These are phyloP conservation scores for Bufo gargarizans DNA, from an alignment of 2,113 vertebrate species.

Conservation along the genomic window DNA sequence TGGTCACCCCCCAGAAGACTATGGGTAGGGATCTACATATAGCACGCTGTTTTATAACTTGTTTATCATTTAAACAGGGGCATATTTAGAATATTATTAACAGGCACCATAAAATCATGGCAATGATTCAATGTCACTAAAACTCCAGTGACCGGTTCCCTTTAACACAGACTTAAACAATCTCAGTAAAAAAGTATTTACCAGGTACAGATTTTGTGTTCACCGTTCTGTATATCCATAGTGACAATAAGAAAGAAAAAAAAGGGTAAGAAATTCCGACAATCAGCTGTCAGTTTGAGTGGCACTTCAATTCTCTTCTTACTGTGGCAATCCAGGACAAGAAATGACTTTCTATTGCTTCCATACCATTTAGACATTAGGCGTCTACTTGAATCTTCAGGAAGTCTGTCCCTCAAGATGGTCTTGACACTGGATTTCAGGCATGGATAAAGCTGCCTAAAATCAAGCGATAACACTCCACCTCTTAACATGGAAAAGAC, in stretches of 20 bases:
- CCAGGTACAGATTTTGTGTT: background rate
- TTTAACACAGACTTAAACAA: background rate
- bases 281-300: slow-evolving; percentile 36
- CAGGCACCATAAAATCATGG: no score
- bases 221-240: slow-evolving; percentile 6
- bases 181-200: background rate
- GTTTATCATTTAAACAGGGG: no score
- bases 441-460: slow-evolving; percentile 38
- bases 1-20: no score
- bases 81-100: no score
- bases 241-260: background rate
- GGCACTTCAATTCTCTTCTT: slow-evolving; percentile 51
- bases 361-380: slow-evolving; percentile 31
- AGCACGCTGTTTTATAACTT: no score
- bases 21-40: no score
- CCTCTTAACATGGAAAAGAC: slow-evolving; percentile 26
- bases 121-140: no score
- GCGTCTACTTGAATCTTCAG: slow-evolving; percentile 19
- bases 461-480: slow-evolving; percentile 4
- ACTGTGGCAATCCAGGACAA: slow-evolving; percentile 11
- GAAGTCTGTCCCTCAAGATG: slow-evolving; percentile 2
- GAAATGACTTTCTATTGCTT: slow-evolving; percentile 32
- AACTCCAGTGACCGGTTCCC: no score
- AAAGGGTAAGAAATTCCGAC: slow-evolving; percentile 2
- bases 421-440: slow-evolving; percentile 50